These are phyloP conservation scores for Macropis europaea DNA, from an alignment of 2,888 invertebrate genomes.

Conservation along the genomic window DNA sequence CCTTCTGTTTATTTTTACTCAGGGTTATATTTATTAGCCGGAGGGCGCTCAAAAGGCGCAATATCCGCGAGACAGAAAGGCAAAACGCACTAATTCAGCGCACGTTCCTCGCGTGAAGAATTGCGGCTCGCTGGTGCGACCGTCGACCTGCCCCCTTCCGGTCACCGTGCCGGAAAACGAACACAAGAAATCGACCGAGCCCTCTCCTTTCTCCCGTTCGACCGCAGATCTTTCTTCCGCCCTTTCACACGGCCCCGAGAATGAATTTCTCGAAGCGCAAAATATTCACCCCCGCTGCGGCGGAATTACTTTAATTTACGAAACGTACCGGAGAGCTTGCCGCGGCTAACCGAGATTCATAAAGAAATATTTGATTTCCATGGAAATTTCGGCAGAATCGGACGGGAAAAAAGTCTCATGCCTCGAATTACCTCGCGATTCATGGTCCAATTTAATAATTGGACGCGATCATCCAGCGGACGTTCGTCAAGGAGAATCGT, in stretches of 20 bases:
- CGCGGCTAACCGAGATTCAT: slow-evolving; percentile 1
- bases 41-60: background rate
- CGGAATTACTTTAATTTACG: slow-evolving; percentile 14
- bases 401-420: background rate
- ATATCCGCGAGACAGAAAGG: background rate
- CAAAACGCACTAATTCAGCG: slow-evolving; percentile 20
- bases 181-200: slow-evolving; percentile 16
- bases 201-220: slow-evolving; percentile 7
- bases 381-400: slow-evolving; percentile 22
- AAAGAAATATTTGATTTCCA: slow-evolving; percentile 32
- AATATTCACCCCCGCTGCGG: slow-evolving; percentile 6
- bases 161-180: slow-evolving; percentile 34
- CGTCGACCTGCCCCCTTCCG: slow-evolving; percentile 24
- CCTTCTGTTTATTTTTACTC: no score
- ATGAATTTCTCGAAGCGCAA: slow-evolving; percentile 3
- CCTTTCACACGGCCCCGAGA: background rate
- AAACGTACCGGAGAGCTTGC: background rate
- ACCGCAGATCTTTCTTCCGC: background rate
- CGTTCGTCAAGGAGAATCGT: slow-evolving; percentile 41
- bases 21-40: slow-evolving; percentile 12
- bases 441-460: slow-evolving; percentile 45
- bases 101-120: slow-evolving; percentile 21
- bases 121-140: background rate
- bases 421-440: slow-evolving; percentile 38
- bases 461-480: slow-evolving; percentile 47